Base-by-base conservation (phyloP, 2,888 invertebrate species). In the Folsomia manolachei region DNA sequence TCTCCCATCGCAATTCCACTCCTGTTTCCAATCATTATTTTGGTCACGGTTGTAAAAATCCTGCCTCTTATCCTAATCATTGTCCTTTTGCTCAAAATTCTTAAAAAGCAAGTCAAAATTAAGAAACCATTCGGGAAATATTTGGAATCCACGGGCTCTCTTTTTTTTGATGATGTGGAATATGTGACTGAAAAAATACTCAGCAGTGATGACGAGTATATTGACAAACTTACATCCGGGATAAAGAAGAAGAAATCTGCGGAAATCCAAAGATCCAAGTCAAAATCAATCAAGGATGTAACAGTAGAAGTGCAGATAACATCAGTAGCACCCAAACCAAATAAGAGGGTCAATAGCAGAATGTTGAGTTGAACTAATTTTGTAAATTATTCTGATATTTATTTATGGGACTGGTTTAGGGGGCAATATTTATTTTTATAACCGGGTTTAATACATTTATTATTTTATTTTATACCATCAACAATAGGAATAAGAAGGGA, bases 1-100 rank as follows among this genome's bases (percentile, higher is more conserved):
- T 75, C 75, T 21, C 77, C 77, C 1, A 19, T 77, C 21, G 70
- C 72, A 1, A 25, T 77, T 2, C 77, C 77, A 14, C 39, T 73
- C 18, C 61, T 77, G 11, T 70, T 71, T 39, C 77, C 77, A 24
- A 2, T 75, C 1, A 73, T 75, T 11, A 11, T 75, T 2, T 25
- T 71, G 2, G 69, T 69, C 14, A 63, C 70, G 9, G 71, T 70
- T 27, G 71, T 69, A 1, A 75, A 75, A 70, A 19, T 75, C n/a
- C 65, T 73, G 0, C 75, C 75, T 23, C 25, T 75, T n/a, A 61
- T 73, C 19, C 39, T 75, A 11, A 73, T 75, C 18, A 71, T 75
- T 11, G 56, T 69, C 14, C 64, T 75, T 0, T 61, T 75, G 14
- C 71, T 75, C 21, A 75, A 75, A 52, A 19, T 75, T 4, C 62